Percentiles rank a stretch among this genome's conserved stretches.
These are phyloP conservation scores for Paragorgia papillata DNA, from an alignment of 92 coral and sea anemone species.

Conservation along the genomic window DNA sequence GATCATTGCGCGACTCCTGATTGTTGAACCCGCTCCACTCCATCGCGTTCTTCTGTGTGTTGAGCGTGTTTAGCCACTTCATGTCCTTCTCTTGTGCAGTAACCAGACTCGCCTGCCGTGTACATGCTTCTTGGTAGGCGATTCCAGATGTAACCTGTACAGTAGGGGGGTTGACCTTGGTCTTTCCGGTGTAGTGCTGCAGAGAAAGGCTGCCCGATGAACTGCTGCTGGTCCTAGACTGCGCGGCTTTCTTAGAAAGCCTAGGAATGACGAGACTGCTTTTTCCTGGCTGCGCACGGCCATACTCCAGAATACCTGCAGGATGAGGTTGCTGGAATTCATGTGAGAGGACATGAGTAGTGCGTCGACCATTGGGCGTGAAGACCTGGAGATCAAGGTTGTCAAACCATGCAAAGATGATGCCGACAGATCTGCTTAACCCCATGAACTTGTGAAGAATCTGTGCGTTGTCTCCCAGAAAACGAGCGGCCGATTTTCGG, in stretches of 20 bases:
- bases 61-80: constrained; percentile 13
- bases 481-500: constrained; percentile 21
- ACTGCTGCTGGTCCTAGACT: constrained; percentile 4
- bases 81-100: constrained; percentile 25
- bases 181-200: constrained; percentile 26
- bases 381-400: constrained; percentile 40
- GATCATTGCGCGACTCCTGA: neutral
- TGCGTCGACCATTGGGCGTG: constrained; percentile 32
- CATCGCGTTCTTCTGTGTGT: constrained; percentile 19
- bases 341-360: constrained; percentile 31
- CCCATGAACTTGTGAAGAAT: constrained; percentile 24
- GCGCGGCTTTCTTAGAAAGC: constrained; percentile 19
- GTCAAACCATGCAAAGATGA: constrained; percentile 20
- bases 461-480: constrained; percentile 15
- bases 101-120: constrained; percentile 10
- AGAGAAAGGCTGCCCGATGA: constrained; percentile 19
- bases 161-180: constrained; percentile 11
- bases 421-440: constrained; percentile 13
- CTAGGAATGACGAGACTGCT: constrained; percentile 19
- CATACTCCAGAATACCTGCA: constrained; percentile 23
- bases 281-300: constrained; percentile 25
- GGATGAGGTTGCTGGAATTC: constrained; percentile 5
- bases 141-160: constrained; percentile 4
- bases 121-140: neutral
- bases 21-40: constrained; percentile 35